Percentiles rank a stretch among this genome's conserved stretches.
These are phyloP conservation scores for Yoshiicerus persimilis DNA, from an alignment of 1,140 invertebrate genomes.

Conservation along the genomic window DNA sequence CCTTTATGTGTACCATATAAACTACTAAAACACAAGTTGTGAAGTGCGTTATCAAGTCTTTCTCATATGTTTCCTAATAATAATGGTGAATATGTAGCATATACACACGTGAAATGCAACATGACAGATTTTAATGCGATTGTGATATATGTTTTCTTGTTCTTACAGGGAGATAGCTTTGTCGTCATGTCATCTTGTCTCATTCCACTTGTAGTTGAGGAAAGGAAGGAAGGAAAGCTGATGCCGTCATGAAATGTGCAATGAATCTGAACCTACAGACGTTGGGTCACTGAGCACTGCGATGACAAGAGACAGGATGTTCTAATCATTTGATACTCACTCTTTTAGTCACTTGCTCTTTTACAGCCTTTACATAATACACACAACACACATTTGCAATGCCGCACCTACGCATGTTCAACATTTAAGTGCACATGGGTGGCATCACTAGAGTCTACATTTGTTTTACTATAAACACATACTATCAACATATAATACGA, in stretches of 20 bases:
- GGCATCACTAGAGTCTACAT: no score
- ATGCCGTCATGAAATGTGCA: conserved; percentile 5
- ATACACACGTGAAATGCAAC: neutral
- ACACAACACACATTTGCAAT: no score
- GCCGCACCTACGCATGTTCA: no score
- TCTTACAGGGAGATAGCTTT: neutral
- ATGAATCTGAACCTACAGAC: conserved; percentile 6
- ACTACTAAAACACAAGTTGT: no score
- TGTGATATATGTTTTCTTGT: neutral
- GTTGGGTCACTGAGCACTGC: conserved; percentile 29
- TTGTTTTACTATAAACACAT: no score
- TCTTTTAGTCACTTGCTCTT: conserved; percentile 1
- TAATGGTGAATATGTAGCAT: neutral
- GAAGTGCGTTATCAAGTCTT: neutral
- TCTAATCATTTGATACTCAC: conserved; percentile 45
- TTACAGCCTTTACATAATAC: neutral
- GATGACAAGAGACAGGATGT: conserved; percentile 44
- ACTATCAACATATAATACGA: no score
- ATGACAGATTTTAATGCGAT: conserved; percentile 15
- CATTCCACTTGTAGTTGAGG: neutral
- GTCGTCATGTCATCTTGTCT: conserved; percentile 14
- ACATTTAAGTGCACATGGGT: no score
- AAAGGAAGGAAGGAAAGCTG: conserved; percentile 15
- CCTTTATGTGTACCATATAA: neutral
- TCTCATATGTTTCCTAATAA: neutral